A percentile compares a stretch with the other conserved stretches of the same genome.
Conservation (phyloP, 1,140 invertebrate genomes). For the Ceratosolen solmsi region DNA sequence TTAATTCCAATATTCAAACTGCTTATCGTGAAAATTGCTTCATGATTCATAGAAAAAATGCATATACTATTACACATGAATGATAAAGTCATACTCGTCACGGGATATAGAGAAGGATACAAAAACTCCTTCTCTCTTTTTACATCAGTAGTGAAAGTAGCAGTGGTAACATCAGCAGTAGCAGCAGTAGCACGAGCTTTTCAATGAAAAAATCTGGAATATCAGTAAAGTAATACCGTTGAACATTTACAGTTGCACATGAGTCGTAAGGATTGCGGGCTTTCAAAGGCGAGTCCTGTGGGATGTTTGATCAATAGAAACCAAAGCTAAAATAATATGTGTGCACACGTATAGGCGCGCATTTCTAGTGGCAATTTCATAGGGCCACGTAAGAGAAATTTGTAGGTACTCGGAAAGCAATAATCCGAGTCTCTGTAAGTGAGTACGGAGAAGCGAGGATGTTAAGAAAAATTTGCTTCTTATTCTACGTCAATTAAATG, state of each 20-base stretch:
- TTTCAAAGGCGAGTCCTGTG: conserved; percentile 27
- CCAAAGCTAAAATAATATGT: conserved; percentile 12
- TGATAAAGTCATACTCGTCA: neutral
- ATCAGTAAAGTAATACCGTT: conserved; percentile 18
- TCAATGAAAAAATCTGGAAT: conserved; percentile 25
- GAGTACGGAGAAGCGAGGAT: neutral
- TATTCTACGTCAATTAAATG: neutral
- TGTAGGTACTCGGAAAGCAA: neutral
- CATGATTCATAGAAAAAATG: no score
- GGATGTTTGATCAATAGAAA: conserved; percentile 51
- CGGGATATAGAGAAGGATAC: no score
- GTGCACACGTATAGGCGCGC: neutral
- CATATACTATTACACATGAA: neutral
- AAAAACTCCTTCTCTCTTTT: neutral
- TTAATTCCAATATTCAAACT: no score
- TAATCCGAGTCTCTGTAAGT: neutral
- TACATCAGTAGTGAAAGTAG: neutral
- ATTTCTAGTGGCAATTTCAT: conserved; percentile 22
- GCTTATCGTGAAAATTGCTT: no score
- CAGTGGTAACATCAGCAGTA: neutral
- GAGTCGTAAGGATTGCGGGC: conserved; percentile 24
- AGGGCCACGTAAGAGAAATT: neutral
- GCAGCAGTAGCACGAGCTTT: neutral
- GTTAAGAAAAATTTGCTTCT: neutral
- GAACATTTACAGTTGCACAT: conserved; percentile 29